These are phyloP conservation scores for Melitaea cinxia DNA, from an alignment of 1,140 invertebrate species.

Conservation along the genomic window DNA sequence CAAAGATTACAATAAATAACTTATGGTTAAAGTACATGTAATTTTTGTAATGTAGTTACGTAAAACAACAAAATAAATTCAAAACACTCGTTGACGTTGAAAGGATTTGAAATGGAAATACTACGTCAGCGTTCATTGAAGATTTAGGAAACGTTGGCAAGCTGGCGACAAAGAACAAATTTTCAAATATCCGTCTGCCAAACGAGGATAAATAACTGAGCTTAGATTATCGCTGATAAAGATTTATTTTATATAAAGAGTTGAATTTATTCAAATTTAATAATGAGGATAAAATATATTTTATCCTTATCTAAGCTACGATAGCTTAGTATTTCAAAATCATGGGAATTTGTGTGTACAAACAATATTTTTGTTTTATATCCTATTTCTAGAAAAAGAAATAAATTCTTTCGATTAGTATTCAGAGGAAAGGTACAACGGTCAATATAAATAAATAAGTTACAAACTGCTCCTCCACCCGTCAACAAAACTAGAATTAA, in stretches of 20 bases:
- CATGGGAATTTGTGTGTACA: no score
- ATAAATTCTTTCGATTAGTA: background rate
- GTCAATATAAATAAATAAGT: constrained; percentile 36
- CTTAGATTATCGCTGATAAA: constrained; percentile 27
- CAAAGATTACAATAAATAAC: no score
- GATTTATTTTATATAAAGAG: constrained; percentile 15
- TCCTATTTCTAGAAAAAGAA: no score
- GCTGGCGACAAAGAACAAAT: background rate
- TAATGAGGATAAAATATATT: background rate
- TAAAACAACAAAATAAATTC: background rate
- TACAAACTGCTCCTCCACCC: constrained; percentile 50
- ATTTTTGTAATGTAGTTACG: background rate
- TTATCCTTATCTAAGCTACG: no score
- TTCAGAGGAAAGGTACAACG: no score
- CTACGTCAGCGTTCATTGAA: constrained; percentile 8
- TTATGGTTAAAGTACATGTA: background rate
- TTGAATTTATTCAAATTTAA: background rate
- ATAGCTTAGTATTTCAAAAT: no score
- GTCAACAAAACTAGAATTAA: constrained; percentile 60
- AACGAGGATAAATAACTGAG: constrained; percentile 26
- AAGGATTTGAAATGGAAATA: constrained; percentile 8
- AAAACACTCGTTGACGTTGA: background rate
- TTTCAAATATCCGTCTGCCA: constrained; percentile 14
- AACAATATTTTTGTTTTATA: no score
- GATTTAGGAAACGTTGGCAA: constrained; percentile 10